Evolutionary conservation across 2,888 invertebrate species (phyloP), one percentile per base, ranked within the genome.

Genomic region (Shargacucullia verbasci): DNA sequence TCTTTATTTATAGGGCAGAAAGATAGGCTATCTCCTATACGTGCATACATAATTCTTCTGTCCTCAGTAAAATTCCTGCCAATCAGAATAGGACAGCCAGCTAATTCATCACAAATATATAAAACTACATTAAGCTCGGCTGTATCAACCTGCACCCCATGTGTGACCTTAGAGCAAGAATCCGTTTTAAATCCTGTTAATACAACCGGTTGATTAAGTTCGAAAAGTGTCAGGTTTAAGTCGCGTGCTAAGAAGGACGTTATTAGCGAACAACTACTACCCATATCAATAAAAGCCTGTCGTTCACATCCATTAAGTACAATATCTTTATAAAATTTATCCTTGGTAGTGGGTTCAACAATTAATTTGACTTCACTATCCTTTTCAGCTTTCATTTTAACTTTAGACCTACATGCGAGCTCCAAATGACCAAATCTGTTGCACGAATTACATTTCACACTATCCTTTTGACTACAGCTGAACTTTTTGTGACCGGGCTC

Each of bases 401-500:
- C 9, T 47, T 70, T 73, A 0, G 60, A 54, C 33, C 39, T 55
- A n/a, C n/a, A n/a, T n/a, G n/a, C n/a, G n/a, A n/a, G n/a, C n/a
- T n/a, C n/a, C n/a, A n/a, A n/a, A n/a, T 77, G 74, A 0, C 73
- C 76, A 8, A 52, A 7, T 31, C 59, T 70, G 25, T 55, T 49
- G 39, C 76, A 76, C 27, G 37, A 63, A 9, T 41, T 57, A 50
- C 78, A 75, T 54, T 61, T 62, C 8, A 67, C 49, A n/a, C n/a
- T n/a, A n/a, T n/a, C n/a, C n/a, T n/a, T n/a, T n/a, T n/a, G n/a
- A n/a, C n/a, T n/a, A n/a, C n/a, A n/a, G n/a, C n/a, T n/a, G n/a
- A n/a, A n/a, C n/a, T n/a, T n/a, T n/a, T n/a, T n/a, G n/a, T n/a
- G n/a, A n/a, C n/a, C n/a, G n/a, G n/a, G n/a, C n/a, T n/a, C n/a